phyloP scores from a whole-genome alignment of 2,113 vertebrate genomes.

The Ifrita kowaldi region DNA sequence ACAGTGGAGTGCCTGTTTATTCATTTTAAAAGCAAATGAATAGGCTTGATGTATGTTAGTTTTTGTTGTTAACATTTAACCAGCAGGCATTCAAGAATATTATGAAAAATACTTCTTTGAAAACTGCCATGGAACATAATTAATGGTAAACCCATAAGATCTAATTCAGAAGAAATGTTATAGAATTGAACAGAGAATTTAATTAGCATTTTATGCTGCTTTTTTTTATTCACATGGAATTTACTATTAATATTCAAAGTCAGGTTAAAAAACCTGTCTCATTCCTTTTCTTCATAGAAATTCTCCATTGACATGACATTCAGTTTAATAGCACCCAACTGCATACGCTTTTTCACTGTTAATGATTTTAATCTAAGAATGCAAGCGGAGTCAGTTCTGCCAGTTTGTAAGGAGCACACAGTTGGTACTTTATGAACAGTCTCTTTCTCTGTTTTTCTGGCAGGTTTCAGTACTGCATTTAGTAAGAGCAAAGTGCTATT shows the following conservation, averaged over 20 bases:
- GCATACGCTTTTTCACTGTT: not conserved
- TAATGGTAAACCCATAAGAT: not conserved
- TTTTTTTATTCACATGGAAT: not conserved
- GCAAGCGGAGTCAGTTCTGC: not conserved
- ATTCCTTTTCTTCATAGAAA: not conserved
- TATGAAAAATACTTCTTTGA: not conserved
- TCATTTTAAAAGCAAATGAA: not conserved
- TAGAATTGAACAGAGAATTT: not conserved
- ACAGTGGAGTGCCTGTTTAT: not conserved
- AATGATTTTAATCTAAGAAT: not conserved
- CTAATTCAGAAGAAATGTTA: not conserved
- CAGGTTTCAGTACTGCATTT: constrained; percentile 57
- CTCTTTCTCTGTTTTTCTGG: constrained; percentile 58
- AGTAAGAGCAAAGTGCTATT: constrained; percentile 56
- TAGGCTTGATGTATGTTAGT: not conserved
- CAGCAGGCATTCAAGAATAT: not conserved
- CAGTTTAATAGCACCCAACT: not conserved
- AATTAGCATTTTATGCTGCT: not conserved
- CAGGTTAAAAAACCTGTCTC: not conserved
- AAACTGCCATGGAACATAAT: not conserved
- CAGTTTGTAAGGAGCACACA: constrained; percentile 5
- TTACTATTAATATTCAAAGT: not conserved
- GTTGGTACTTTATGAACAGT: constrained; percentile 50
- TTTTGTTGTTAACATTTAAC: not conserved
- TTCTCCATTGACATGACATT: not conserved